Base-by-base conservation (phyloP, 2,797 vertebrate species). In the Taeniopygia guttata region DNA sequence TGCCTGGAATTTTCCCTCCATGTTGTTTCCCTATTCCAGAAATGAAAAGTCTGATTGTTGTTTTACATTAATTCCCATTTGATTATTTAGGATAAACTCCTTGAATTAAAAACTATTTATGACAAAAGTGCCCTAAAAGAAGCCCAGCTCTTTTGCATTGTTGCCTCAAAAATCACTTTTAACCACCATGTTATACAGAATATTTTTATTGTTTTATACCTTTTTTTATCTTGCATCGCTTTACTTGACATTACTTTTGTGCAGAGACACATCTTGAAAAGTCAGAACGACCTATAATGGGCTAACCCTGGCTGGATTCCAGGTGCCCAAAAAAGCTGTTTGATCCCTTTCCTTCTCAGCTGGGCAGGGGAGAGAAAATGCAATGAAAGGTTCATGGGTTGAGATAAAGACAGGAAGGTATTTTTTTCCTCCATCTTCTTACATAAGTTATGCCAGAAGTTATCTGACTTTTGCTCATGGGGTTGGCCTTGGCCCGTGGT, bases 401-500 rank as follows among this genome's bases (percentile, higher is more conserved):
- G 7, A 69, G 56, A 36, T 46, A 51, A 64, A 38, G 45, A 11
- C 13, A 58, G 16, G 38, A 7, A 48, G 54, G 3, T 58, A 3
- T 58, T 34, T 29, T 26, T n/a, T 3, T 2, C 7, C 9, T 27
- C 16, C 3, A 2, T 9, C 27, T n/a, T 49, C 34, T 56, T 20
- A 42, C 62, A 38, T 30, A 32, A 3, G 14, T 56, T 38, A 30
- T 56, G 10, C 16, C 5, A 25, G 59, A 52, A 56, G 21, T 23
- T 22, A 36, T 34, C 14, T 10, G 15, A 5, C 32, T 0, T 0
- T 26, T 1, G 1, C 34, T 81, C 43, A 19, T 13, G 29, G 34
- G 16, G 34, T 40, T 0, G 0, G 16, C 10, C 21, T 52, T 25
- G 34, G 22, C 22, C 3, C 3, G 16, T 14, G 7, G 9, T 16